Percentiles rank a stretch among this genome's conserved stretches.
Evolutionary conservation across 2,888 invertebrate genomes (phyloP).

Genomic region (Lacanobia wlatinum): DNA sequence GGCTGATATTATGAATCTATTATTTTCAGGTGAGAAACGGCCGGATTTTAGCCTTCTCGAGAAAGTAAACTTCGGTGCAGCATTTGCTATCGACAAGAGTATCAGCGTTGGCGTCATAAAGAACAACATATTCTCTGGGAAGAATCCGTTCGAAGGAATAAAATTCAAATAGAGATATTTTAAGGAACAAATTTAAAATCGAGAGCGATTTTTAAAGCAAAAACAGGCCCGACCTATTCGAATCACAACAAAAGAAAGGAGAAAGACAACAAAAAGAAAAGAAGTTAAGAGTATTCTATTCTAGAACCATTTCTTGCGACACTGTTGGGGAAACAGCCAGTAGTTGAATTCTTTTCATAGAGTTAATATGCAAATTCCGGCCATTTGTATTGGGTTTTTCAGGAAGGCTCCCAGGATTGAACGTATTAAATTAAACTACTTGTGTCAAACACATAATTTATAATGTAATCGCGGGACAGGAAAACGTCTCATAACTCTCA

Average conservation of each 20-base stretch:
- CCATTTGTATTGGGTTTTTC: too few species aligned
- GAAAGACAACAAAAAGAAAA: too few species aligned
- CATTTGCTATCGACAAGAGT: conserved; percentile 16
- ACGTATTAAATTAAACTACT: too few species aligned
- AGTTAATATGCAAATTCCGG: too few species aligned
- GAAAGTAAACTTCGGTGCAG: conserved; percentile 25
- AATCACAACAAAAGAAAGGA: too few species aligned
- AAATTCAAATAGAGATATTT: neutral
- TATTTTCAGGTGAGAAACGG: conserved; percentile 21
- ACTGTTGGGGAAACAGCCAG: neutral
- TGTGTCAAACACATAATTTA: too few species aligned
- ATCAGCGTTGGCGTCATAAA: conserved; percentile 22
- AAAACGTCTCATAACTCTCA: too few species aligned
- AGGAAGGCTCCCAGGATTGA: too few species aligned
- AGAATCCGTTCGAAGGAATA: neutral
- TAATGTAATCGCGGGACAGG: too few species aligned
- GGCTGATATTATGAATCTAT: neutral
- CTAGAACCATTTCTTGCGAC: neutral
- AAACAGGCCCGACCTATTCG: neutral
- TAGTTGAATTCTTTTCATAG: too few species aligned
- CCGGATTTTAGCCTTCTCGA: conserved; percentile 18
- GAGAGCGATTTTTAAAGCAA: neutral
- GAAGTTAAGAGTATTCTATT: neutral
- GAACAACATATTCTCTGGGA: conserved; percentile 23
- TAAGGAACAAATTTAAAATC: neutral